Conservation (phyloP, 2,888 invertebrate species). For the Thereva unica region DNA sequence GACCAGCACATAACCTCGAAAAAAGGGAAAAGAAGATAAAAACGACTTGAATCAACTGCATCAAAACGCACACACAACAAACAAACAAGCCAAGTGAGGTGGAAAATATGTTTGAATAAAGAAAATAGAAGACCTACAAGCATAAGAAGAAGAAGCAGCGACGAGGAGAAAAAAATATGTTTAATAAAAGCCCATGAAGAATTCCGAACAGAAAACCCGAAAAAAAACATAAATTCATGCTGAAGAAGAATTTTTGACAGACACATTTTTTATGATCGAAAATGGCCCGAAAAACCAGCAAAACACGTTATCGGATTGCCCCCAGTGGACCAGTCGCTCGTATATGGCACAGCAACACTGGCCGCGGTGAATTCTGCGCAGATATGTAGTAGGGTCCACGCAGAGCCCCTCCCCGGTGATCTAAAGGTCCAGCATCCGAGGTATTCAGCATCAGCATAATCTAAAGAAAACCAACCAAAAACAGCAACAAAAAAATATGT, state of each 20-base stretch:
- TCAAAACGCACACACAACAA: no score
- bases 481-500: background rate
- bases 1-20: no score
- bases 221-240: background rate
- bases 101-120: no score
- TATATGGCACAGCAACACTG: background rate
- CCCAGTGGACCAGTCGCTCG: background rate
- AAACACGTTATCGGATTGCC: slow-evolving; percentile 18
- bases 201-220: no score
- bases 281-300: slow-evolving; percentile 26
- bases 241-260: slow-evolving; percentile 6
- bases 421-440: background rate
- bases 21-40: no score
- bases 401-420: background rate
- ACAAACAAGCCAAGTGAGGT: no score
- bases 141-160: no score
- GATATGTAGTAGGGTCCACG: background rate
- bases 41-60: no score
- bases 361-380: background rate
- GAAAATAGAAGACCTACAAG: no score
- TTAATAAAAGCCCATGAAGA: background rate
- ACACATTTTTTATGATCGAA: slow-evolving; percentile 5
- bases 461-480: background rate
- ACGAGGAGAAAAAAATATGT: background rate
- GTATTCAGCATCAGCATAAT: slow-evolving; percentile 8